phyloP scores from a whole-genome alignment of 2,888 invertebrate species.

The Liposcelis brunnea region DNA sequence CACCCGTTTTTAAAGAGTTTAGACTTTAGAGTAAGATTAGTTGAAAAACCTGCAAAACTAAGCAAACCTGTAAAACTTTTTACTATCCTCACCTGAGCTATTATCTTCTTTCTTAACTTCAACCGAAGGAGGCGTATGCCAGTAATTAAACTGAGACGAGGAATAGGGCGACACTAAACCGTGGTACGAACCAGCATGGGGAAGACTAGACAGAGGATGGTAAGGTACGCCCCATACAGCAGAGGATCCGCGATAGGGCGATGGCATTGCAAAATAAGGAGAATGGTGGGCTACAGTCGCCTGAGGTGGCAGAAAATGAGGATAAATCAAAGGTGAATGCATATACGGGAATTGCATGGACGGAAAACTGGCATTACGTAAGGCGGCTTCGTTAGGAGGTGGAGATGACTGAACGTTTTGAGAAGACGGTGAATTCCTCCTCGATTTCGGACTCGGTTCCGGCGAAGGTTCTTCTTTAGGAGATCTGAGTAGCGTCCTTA shows the following conservation, averaged over 20 bases:
- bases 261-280: slow-evolving; percentile 10
- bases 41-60: too few relatives aligned
- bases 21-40: too few relatives aligned
- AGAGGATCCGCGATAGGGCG: slow-evolving; percentile 10
- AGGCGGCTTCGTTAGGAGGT: slow-evolving; percentile 15
- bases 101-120: slow-evolving; percentile 39
- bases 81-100: slow-evolving; percentile 39
- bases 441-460: slow-evolving; percentile 17
- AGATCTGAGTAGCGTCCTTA: slow-evolving; percentile 27
- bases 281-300: slow-evolving; percentile 10
- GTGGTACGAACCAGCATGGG: slow-evolving; percentile 21
- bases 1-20: too few relatives aligned
- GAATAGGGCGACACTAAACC: slow-evolving; percentile 23
- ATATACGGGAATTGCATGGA: slow-evolving; percentile 11
- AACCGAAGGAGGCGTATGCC: slow-evolving; percentile 30
- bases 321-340: slow-evolving; percentile 7
- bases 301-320: slow-evolving; percentile 10
- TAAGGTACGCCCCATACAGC: slow-evolving; percentile 20
- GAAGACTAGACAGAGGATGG: slow-evolving; percentile 24
- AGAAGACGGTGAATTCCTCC: slow-evolving; percentile 24
- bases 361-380: slow-evolving; percentile 11
- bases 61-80: too few relatives aligned
- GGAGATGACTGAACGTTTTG: slow-evolving; percentile 25
- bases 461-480: slow-evolving; percentile 15
- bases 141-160: slow-evolving; percentile 31